Conservation (phyloP, 2,113 vertebrate genomes). For the Scomber japonicus region DNA sequence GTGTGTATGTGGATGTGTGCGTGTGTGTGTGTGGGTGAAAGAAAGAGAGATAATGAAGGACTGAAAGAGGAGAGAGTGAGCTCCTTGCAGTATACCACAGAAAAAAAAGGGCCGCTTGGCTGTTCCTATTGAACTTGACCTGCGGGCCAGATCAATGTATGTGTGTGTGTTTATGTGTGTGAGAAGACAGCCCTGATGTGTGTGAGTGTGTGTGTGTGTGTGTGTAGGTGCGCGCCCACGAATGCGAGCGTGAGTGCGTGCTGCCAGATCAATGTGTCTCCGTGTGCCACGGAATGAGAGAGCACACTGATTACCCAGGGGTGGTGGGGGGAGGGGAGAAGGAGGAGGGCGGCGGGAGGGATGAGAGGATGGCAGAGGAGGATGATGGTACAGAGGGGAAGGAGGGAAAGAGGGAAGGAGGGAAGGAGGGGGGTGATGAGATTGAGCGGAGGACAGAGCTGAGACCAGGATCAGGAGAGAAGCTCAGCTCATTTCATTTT, state of each 20-base stretch:
- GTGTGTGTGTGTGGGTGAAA: slow-evolving; percentile 5
- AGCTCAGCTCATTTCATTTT: slow-evolving; percentile 82
- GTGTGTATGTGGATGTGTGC: slow-evolving; percentile 1
- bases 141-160: slow-evolving; percentile 85
- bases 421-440: slow-evolving; percentile 40
- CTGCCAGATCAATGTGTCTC: slow-evolving; percentile 87
- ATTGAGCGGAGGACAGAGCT: slow-evolving; percentile 74
- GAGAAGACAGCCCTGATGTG: slow-evolving; percentile 39
- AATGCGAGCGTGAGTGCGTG: slow-evolving; percentile 22
- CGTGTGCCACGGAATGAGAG: slow-evolving; percentile 86
- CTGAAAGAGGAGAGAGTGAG: slow-evolving; percentile 41
- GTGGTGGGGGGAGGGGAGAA: slow-evolving; percentile 46
- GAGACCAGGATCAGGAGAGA: slow-evolving; percentile 76
- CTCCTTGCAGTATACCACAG: slow-evolving; percentile 66
- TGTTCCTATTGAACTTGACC: slow-evolving; percentile 89
- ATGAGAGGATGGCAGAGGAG: slow-evolving; percentile 59
- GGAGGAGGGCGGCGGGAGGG: slow-evolving; percentile 33
- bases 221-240: slow-evolving; percentile 19
- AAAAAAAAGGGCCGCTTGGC: slow-evolving; percentile 71
- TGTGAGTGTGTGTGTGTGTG: slow-evolving; percentile 47
- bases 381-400: slow-evolving; percentile 68
- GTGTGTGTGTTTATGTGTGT: slow-evolving; percentile 63
- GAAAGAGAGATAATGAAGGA: slow-evolving; percentile 25
- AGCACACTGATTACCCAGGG: slow-evolving; percentile 86
- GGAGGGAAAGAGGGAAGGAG: slow-evolving; percentile 11